Evolutionary conservation across 2,888 invertebrate genomes (phyloP).

Genomic region (Lasioglossum oenotherae): DNA sequence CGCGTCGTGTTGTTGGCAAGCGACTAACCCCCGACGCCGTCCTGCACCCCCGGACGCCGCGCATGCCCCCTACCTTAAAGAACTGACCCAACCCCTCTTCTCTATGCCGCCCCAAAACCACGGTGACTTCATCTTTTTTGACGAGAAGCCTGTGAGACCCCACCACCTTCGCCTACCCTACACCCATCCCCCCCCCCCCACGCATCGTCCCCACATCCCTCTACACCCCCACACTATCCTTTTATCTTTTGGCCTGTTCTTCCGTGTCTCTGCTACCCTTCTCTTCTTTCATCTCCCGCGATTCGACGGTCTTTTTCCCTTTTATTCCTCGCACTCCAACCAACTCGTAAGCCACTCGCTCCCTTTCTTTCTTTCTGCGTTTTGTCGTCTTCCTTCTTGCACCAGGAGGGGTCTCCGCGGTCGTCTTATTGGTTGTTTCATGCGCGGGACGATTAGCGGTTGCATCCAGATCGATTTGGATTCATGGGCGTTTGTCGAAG

Average conservation of each 20-base stretch:
- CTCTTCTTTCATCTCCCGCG: neutral
- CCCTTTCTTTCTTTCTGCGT: neutral
- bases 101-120: constrained; percentile 69
- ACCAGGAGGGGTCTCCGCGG: neutral
- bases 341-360: neutral
- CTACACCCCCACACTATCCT: neutral
- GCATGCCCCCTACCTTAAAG: constrained; percentile 78
- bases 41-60: constrained; percentile 80
- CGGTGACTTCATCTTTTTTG: constrained; percentile 77
- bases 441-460: neutral
- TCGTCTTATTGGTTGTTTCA: constrained; percentile 16
- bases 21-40: constrained; percentile 80
- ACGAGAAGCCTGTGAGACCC: constrained; percentile 62
- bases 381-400: neutral
- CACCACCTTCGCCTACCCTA: constrained; percentile 25
- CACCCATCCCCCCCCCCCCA: neutral
- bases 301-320: neutral
- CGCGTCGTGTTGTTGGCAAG: constrained; percentile 80
- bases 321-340: neutral
- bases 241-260: constrained; percentile 12
- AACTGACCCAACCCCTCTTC: constrained; percentile 58
- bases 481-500: neutral
- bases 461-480: neutral
- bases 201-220: neutral
- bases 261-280: constrained; percentile 1